Base-by-base conservation (phyloP, 2,113 vertebrate genomes). In the Mystacornis crossleyi region DNA sequence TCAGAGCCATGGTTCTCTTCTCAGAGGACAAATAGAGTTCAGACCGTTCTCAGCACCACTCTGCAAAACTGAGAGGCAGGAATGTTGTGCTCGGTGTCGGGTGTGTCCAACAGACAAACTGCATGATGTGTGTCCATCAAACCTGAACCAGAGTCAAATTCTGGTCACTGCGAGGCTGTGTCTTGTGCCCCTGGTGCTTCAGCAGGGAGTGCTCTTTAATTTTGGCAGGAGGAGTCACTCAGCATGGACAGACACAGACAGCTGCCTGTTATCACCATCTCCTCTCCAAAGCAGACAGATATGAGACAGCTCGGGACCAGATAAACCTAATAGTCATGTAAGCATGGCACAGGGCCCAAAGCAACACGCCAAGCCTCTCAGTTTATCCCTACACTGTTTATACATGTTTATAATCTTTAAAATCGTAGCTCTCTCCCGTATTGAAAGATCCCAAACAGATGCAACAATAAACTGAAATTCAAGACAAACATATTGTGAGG, bases 381-480 rank as follows among this genome's bases (percentile, higher is more conserved):
- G 1, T 55, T 50, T 88, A 65, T 73, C 86, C 75, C 29, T 62
- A 4, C 60, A n/a, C 54, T 90, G 81, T 93, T 90, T 94, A 65
- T 90, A 4, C 14, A 11, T 90, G 60, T 89, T 86, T 89, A 38
- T 81, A 51, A 70, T 86, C 81, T 67, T 83, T 54, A 80, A 90
- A 90, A 72, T 64, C 88, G 67, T 50, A 67, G 80, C 58, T 12
- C 92, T 73, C 54, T 71, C 55, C 64, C 17, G 2, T 74, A 18
- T 13, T 71, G 70, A 89, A 93, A 81, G 67, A 92, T 86, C 75
- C 55, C 43, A 78, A 74, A 83, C 54, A 93, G 66, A 82, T 81
- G 81, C 72, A 91, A 85, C 54, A 92, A 95, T 93, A 85, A 95
- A 81, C 67, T 64, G 87, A 71, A 94, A 94, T 86, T 92, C 51